Conservation (phyloP, 2,888 invertebrate genomes). For the Oscheius sp. region DNA sequence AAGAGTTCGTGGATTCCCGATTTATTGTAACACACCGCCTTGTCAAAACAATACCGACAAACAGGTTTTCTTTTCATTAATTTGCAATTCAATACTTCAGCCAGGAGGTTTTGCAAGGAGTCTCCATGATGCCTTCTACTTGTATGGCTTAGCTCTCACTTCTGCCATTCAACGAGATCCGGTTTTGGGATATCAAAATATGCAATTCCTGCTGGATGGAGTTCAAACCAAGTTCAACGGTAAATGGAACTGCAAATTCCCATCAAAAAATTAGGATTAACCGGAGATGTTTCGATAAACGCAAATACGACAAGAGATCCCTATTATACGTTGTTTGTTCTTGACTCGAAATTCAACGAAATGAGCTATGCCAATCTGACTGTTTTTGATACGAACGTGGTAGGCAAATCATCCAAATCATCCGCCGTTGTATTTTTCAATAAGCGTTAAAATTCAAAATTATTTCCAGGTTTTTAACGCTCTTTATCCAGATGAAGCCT, state of each 20-base stretch:
- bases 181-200: neutral
- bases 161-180: constrained; percentile 27
- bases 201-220: neutral
- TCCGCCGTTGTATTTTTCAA: neutral
- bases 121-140: constrained; percentile 57
- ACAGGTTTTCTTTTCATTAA: neutral
- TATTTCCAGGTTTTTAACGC: neutral
- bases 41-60: constrained; percentile 33
- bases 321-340: constrained; percentile 37
- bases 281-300: constrained; percentile 51
- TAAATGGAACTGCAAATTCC: neutral
- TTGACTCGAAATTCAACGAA: neutral
- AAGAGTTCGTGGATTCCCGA: constrained; percentile 34
- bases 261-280: constrained; percentile 31
- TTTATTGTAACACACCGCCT: constrained; percentile 32
- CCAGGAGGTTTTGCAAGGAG: constrained; percentile 41
- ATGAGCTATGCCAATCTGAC: constrained; percentile 1
- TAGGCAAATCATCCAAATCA: neutral
- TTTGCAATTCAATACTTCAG: neutral
- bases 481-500: neutral
- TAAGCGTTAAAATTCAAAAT: neutral
- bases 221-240: constrained; percentile 11
- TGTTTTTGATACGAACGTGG: neutral
- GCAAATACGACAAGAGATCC: constrained; percentile 45
- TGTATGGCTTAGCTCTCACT: constrained; percentile 56